These are phyloP conservation scores for Clamator glandarius DNA, from an alignment of 2,797 vertebrate genomes.

Conservation along the genomic window DNA sequence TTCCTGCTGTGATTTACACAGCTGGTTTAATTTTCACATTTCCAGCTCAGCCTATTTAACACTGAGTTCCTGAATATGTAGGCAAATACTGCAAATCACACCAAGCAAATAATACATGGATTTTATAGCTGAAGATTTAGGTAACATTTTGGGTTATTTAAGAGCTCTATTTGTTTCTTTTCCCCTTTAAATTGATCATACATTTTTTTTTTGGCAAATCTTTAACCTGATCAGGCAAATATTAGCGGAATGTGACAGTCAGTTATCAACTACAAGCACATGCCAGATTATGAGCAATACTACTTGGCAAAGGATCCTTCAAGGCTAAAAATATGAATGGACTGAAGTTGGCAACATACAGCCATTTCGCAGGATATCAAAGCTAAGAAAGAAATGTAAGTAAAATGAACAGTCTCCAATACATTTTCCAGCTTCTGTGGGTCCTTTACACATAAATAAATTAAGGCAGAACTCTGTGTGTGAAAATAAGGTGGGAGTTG, in stretches of 20 bases:
- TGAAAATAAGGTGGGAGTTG: constrained; percentile 38
- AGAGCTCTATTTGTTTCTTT: neutral
- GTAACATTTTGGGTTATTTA: neutral
- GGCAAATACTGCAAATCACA: neutral
- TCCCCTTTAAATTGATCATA: neutral
- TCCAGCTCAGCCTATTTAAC: neutral
- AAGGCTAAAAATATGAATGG: neutral
- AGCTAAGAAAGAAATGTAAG: constrained; percentile 29
- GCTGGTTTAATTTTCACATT: neutral
- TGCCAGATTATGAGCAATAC: neutral
- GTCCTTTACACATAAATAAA: constrained; percentile 34
- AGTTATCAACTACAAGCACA: neutral
- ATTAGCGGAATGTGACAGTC: neutral
- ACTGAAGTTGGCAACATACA: neutral
- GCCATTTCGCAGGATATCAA: neutral
- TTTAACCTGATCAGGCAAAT: constrained; percentile 42
- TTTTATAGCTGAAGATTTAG: neutral
- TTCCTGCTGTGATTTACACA: neutral
- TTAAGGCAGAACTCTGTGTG: constrained; percentile 8
- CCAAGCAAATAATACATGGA: neutral
- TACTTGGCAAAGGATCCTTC: constrained; percentile 13
- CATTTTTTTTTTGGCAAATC: constrained; percentile 28
- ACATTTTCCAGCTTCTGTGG: neutral
- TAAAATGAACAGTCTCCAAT: constrained; percentile 12
- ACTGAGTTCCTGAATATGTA: neutral